Evolutionary conservation across 64 coral and sea anemone genomes (phyloP).

Genomic region (Actinia tenebrosa): DNA sequence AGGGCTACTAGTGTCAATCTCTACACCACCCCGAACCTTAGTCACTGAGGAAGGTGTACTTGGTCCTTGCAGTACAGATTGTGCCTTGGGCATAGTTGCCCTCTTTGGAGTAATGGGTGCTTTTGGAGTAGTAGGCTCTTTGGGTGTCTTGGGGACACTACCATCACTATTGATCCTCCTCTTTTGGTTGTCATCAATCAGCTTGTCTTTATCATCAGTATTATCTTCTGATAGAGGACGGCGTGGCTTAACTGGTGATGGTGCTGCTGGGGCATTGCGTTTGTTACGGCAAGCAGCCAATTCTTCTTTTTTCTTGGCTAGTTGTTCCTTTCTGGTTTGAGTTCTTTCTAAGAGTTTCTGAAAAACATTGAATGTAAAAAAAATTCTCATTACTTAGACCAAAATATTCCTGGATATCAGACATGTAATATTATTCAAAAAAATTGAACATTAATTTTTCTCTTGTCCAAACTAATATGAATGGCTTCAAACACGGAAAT

Average conservation of each 20-base stretch:
- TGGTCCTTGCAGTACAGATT: background rate
- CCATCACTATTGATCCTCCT: conserved; percentile 29
- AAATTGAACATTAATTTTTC: too few relatives aligned
- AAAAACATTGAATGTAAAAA: background rate
- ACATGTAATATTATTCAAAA: too few relatives aligned
- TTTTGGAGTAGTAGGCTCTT: background rate
- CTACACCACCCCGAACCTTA: background rate
- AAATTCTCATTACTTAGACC: too few relatives aligned
- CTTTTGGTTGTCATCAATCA: conserved; percentile 19
- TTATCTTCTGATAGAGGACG: conserved; percentile 73
- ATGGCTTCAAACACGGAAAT: too few relatives aligned
- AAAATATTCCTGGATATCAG: too few relatives aligned
- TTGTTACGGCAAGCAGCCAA: conserved; percentile 71
- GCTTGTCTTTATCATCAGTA: conserved; percentile 29
- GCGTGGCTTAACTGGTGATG: conserved; percentile 27
- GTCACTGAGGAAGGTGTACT: background rate
- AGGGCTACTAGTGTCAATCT: conserved; percentile 25
- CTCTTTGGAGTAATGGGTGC: background rate
- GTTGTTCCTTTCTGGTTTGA: conserved; percentile 79
- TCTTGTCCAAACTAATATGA: too few relatives aligned
- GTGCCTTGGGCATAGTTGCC: background rate
- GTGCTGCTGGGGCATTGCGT: conserved; percentile 38
- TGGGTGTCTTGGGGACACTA: background rate
- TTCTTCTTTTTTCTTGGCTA: conserved; percentile 66
- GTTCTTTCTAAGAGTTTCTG: conserved; percentile 90